Evolutionary conservation across 2,113 vertebrate species (phyloP).

Genomic region (Mellivora capensis): DNA sequence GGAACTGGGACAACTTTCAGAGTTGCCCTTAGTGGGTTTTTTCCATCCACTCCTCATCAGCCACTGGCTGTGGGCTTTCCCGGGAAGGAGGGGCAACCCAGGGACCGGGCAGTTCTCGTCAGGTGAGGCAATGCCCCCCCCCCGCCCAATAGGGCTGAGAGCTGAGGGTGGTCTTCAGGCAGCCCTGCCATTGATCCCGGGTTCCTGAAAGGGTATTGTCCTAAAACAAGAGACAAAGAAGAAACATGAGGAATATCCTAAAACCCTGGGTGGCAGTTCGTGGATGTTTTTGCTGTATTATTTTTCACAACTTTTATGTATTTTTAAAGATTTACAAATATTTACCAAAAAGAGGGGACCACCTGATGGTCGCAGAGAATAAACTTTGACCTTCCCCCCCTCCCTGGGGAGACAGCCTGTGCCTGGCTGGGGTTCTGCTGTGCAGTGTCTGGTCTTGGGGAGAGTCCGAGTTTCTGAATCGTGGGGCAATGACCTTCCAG

Average conservation of each 20-base stretch:
- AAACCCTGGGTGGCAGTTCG: not conserved
- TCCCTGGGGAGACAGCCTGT: not conserved
- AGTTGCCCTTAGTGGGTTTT: not conserved
- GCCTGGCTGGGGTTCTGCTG: too few relatives aligned
- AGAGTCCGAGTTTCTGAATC: not conserved
- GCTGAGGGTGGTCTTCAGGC: not conserved
- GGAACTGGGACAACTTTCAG: not conserved
- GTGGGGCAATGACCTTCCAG: accelerated
- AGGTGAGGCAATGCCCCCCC: not conserved
- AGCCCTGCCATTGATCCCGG: not conserved
- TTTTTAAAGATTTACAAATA: not conserved
- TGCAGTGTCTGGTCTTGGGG: too few relatives aligned
- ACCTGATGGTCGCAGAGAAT: accelerated
- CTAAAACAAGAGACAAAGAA: not conserved
- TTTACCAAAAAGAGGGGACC: not conserved
- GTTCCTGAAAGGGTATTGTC: too few relatives aligned
- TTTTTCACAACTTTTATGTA: not conserved
- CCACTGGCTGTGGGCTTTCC: not conserved
- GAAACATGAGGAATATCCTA: not conserved
- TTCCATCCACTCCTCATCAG: too few relatives aligned
- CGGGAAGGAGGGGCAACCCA: not conserved
- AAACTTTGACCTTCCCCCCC: not conserved
- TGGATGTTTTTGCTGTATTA: not conserved
- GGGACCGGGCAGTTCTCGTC: not conserved
- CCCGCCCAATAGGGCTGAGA: not conserved